These are phyloP conservation scores for Lepisosteus oculatus DNA, from an alignment of 2,113 vertebrate genomes.

Conservation along the genomic window DNA sequence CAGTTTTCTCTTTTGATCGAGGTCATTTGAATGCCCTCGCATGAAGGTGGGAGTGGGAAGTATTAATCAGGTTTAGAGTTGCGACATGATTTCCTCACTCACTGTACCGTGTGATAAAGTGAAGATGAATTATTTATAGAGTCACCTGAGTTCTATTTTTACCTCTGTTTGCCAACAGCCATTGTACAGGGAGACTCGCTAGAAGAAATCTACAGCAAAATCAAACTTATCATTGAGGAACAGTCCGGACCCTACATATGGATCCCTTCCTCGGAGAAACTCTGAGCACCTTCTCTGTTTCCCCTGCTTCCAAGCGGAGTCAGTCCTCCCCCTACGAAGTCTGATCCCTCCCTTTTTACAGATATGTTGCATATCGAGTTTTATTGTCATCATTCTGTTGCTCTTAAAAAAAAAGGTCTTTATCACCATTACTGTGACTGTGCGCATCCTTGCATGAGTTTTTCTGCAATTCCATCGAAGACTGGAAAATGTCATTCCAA, in stretches of 20 bases:
- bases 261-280: constrained; percentile 96
- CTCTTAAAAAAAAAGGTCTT: constrained; percentile 88
- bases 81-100: too few relatives aligned
- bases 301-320: constrained; percentile 59
- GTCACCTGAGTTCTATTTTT: constrained; percentile 26
- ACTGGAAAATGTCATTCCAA: constrained; percentile 73
- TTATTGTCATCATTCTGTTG: constrained; percentile 96
- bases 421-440: constrained; percentile 88
- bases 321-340: constrained; percentile 60
- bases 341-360: constrained; percentile 86
- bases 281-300: constrained; percentile 73
- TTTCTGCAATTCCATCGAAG: constrained; percentile 80
- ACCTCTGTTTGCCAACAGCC: constrained; percentile 65
- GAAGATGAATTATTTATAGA: background rate
- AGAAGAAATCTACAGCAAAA: constrained; percentile 99
- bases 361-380: constrained; percentile 95
- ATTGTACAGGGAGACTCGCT: constrained; percentile 98
- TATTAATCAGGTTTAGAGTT: too few relatives aligned
- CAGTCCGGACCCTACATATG: constrained; percentile 99
- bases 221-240: constrained; percentile 99
- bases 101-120: background rate
- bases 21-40: too few relatives aligned
- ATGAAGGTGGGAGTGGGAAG: too few relatives aligned
- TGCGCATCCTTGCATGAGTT: constrained; percentile 96
- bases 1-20: too few relatives aligned